Evolutionary conservation across 2,797 vertebrate genomes (phyloP), one percentile per base, ranked within the genome.

Genomic region (Acanthornis magna): DNA sequence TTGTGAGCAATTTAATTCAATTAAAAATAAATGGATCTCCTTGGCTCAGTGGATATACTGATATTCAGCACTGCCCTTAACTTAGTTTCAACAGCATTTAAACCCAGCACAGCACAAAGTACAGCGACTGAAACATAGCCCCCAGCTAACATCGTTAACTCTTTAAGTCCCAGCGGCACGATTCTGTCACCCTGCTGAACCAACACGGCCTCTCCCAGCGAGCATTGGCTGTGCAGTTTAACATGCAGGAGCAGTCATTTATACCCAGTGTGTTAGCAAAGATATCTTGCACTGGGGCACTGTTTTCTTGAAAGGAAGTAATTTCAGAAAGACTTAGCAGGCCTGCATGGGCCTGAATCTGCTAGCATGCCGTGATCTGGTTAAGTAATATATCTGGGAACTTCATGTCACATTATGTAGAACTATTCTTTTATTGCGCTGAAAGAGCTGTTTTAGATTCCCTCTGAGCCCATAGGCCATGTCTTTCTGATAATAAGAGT

Each of bases 1-100:
- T 98, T 98, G 98, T 98, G 97, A 98, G 97, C 97, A 98, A 98
- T 98, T 98, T 98, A 98, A 98, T 98, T 98, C 98, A 98, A 98
- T 98, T 98, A 98, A 98, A 98, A 98, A 98, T 98, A 98, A 98
- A 98, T 98, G 97, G 97, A 97, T 98, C 97, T 98, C 97, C 95
- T 94, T 98, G 97, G 97, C 97, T 98, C 97, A 97, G 96, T 96
- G 97, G 97, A 96, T 97, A 98, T 94, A 95, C 96, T 87, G 97
- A 98, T 96, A 97, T 93, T 93, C 92, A 67, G 96, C 93, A 62
- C 96, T 97, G 94, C 81, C 97, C 97, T 98, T 96, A 97, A 97
- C 97, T 97, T 95, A 86, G 89, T 94, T 97, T 96, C 91, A 92
- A 76, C 95, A 94, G 95, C 87, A 65, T 94, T 97, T 97, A 95